Evolutionary conservation across 2,888 invertebrate species (phyloP), one percentile per base, ranked within the genome.

Genomic region (Acanthopleura granulata): DNA sequence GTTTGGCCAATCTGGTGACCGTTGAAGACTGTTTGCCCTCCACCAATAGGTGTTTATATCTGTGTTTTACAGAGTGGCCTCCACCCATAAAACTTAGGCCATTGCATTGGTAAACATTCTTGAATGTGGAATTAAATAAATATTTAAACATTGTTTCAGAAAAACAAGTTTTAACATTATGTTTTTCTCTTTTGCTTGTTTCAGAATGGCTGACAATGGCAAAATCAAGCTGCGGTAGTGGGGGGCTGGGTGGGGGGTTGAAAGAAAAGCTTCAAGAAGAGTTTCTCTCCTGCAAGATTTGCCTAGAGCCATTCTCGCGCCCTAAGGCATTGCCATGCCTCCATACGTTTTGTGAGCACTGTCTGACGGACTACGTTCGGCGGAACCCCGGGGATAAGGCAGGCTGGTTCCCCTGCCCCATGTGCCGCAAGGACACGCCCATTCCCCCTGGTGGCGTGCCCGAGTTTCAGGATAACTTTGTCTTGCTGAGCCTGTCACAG

Each of bases 191-290:
- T 40, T 40, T 40, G 40, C 40, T 40, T 40, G 40, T 83, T 82
- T 77, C 85, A 87, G 86, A 86, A 87, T 87, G 87, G 87, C 87
- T 87, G 84, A 84, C 81, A 75, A 87, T 87, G 87, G 87, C 86
- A 81, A 83, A 80, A 76, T 81, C 84, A 75, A 49, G 71, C 49
- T 71, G 49, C n/a, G 71, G 71, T 40, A 69, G 30, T 27, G 50
- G 71, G 18, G 71, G n/a, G 18, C 9, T 49, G n/a, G 80, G 75
- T n/a, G 81, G 78, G 74, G 82, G 78, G 74, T 81, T 87, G 72
- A 82, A 83, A 77, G 86, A 87, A 79, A 87, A 86, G 76, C 80
- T 87, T 70, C 86, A 86, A 79, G 87, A 87, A 80, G 87, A 87
- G 76, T 86, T 87, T 77, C 79, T 87, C 61, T 86, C 85, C 50